Conservation (phyloP, 2,888 invertebrate genomes). For the Laspeyria flexula region DNA sequence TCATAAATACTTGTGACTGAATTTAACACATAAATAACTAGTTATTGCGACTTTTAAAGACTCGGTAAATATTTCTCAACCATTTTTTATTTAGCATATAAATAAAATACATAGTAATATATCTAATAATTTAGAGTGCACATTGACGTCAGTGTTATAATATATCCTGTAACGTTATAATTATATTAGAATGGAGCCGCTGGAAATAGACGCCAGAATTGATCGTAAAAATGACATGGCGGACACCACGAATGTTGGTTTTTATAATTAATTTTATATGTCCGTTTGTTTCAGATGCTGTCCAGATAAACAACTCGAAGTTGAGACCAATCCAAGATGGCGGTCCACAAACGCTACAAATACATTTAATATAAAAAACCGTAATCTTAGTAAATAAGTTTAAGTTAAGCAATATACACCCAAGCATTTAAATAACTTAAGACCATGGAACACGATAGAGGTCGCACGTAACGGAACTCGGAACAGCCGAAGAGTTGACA, state of each 20-base stretch:
- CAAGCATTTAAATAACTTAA: constrained; percentile 75
- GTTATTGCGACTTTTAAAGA: constrained; percentile 61
- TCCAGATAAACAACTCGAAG: constrained; percentile 57
- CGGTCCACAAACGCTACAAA: constrained; percentile 63
- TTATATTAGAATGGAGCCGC: constrained; percentile 44
- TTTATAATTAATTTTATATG: constrained; percentile 15
- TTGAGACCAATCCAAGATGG: constrained; percentile 71
- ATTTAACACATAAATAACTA: constrained; percentile 63
- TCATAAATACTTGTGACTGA: constrained; percentile 48
- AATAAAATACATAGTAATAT: constrained; percentile 51
- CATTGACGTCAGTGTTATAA: constrained; percentile 54
- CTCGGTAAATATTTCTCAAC: constrained; percentile 46
- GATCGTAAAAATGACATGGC: constrained; percentile 42
- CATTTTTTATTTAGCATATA: constrained; percentile 45
- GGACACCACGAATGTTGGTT: constrained; percentile 3
- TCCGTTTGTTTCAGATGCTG: constrained; percentile 68
- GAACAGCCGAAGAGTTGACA: constrained; percentile 34
- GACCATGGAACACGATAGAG: constrained; percentile 36
- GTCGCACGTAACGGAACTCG: constrained; percentile 24
- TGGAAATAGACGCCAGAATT: constrained; percentile 38
- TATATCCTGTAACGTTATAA: constrained; percentile 46
- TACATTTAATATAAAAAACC: constrained; percentile 74
- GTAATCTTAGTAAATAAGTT: constrained; percentile 79
- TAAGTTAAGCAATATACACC: constrained; percentile 70
- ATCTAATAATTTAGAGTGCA: constrained; percentile 41